Evolutionary conservation across 2,113 vertebrate species (phyloP).

Genomic region (Tenrec ecaudatus): DNA sequence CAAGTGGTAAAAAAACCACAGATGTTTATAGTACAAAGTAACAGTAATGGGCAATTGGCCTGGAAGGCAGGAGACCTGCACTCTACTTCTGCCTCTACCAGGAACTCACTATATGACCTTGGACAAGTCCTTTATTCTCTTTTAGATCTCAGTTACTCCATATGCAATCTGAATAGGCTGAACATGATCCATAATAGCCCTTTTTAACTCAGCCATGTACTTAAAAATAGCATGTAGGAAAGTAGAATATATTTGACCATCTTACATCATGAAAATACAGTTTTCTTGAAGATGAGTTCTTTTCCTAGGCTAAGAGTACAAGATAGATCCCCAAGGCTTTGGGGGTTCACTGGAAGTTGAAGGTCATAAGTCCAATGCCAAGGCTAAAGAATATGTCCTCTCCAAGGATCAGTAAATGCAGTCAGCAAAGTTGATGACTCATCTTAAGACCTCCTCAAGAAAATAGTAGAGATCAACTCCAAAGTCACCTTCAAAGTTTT

Average conservation of each 20-base stretch:
- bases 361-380: conserved; percentile 39
- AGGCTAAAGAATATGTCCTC: conserved; percentile 56
- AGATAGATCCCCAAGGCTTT: conserved; percentile 10
- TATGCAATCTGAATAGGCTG: background rate
- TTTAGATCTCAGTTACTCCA: background rate
- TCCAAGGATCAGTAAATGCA: conserved; percentile 64
- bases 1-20: background rate
- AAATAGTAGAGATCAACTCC: conserved; percentile 56
- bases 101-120: background rate
- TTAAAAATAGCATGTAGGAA: conserved; percentile 10
- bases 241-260: background rate
- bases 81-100: background rate
- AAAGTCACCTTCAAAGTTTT: conserved; percentile 68
- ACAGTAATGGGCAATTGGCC: background rate
- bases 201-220: background rate
- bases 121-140: background rate
- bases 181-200: background rate
- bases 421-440: conserved; percentile 68
- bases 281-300: conserved; percentile 25
- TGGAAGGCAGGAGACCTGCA: background rate
- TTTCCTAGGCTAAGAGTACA: conserved; percentile 7
- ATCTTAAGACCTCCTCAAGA: conserved; percentile 62
- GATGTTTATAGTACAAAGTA: conserved; percentile 6
- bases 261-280: background rate
- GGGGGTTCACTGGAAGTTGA: conserved; percentile 3